Evolutionary conservation across 2,113 vertebrate genomes (phyloP).

Genomic region (Oncorhynchus nerka): DNA sequence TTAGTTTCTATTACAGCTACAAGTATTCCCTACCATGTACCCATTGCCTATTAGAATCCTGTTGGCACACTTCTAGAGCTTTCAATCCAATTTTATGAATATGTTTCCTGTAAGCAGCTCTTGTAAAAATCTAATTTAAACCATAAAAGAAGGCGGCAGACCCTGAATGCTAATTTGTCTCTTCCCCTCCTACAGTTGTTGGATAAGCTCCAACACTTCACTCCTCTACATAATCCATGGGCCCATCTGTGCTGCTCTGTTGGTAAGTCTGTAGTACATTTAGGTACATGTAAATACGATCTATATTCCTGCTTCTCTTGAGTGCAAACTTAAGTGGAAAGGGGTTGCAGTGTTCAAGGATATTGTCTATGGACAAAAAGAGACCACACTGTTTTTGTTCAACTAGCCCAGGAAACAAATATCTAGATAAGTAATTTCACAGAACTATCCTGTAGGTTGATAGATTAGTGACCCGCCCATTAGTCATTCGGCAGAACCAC

Average conservation of each 20-base stretch:
- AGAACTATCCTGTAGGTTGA: not conserved
- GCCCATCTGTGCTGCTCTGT: slow-evolving; percentile 91
- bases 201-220: slow-evolving; percentile 96
- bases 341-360: too few species aligned
- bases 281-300: not conserved
- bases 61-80: not conserved
- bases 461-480: slow-evolving; percentile 11
- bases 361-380: too few species aligned
- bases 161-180: not conserved
- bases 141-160: not conserved
- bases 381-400: not conserved
- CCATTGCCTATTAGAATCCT: not conserved
- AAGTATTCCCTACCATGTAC: too few species aligned
- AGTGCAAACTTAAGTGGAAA: too few species aligned
- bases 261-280: slow-evolving; percentile 75
- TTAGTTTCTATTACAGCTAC: not conserved
- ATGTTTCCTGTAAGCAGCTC: not conserved
- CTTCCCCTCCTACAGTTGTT: slow-evolving; percentile 79
- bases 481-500: slow-evolving; percentile 7
- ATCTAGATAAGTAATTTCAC: too few species aligned
- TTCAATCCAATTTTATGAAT: not conserved
- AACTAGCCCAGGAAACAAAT: too few species aligned
- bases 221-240: slow-evolving; percentile 97
- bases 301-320: too few species aligned
- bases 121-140: not conserved